Base-by-base conservation (phyloP, 1,140 invertebrate genomes). In the Aphis craccivora region DNA sequence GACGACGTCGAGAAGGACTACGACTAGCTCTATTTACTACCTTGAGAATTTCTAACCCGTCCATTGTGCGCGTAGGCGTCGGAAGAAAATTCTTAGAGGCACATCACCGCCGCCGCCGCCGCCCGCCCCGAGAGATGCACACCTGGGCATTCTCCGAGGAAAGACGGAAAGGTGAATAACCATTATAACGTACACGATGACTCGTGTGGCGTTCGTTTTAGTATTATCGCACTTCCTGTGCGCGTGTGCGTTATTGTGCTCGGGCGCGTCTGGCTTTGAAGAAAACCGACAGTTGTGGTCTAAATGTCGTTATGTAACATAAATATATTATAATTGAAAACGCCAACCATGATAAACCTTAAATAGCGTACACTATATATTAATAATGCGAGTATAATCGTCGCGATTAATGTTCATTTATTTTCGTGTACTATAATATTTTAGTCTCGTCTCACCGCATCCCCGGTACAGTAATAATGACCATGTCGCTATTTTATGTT, bases 41-140 rank as follows among this genome's bases (percentile, higher is more conserved):
- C 91, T 92, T 92, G 91, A 92, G 91, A 92, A 83, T 92, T 51
- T 92, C 91, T 83, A 92, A n/a, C 67, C 67, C 76, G 91, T n/a
- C 91, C 76, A 81, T 81, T 51, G 91, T 81, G 55, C 40, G 91
- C 67, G 91, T 92, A 81, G 91, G 91, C 91, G 91, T 92, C 91
- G 91, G 55, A 51, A 45, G 67, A 20, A 92, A 92, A 92, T 81
- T 76, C 91, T 92, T 81, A 53, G 45, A 30, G 7, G 40, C 40
- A 83, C 67, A 45, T 9, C 84, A 55, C 6, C 25, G 88, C 53
- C 84, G 90, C 14, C 25, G 88, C 53, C 43, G 48, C 45, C 87
- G 37, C 9, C 30, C 53, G 84, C 40, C 84, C 40, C 84, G 48
- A 37, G 35, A 51, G 76, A 40, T 76, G 43, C 76, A 83, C 91